Evolutionary conservation across 2,888 invertebrate species (phyloP).

Genomic region (Hypena proboscidalis): DNA sequence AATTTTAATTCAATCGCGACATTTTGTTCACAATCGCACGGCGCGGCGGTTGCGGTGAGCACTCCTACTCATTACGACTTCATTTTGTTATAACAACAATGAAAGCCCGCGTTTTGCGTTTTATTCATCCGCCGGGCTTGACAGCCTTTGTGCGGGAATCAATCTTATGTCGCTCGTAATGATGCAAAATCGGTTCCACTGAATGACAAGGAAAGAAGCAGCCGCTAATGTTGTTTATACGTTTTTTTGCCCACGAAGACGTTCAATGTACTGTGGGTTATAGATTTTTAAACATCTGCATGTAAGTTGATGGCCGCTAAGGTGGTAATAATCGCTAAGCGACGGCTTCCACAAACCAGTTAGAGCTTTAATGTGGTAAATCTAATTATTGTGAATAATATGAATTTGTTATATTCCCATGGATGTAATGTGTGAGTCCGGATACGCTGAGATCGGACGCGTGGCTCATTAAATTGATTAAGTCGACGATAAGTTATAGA

Average conservation of each 20-base stretch:
- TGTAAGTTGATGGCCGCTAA: background rate
- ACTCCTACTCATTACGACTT: slow-evolving; percentile 80
- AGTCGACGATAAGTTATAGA: slow-evolving; percentile 29
- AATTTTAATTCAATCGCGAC: slow-evolving; percentile 81
- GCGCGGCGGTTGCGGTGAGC: slow-evolving; percentile 38
- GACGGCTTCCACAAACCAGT: background rate
- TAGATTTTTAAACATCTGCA: slow-evolving; percentile 14
- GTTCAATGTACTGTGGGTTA: slow-evolving; percentile 46
- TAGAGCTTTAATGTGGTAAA: background rate
- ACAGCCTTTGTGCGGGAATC: slow-evolving; percentile 78
- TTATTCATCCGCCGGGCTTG: slow-evolving; percentile 70
- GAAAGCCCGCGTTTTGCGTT: slow-evolving; percentile 56
- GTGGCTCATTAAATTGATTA: slow-evolving; percentile 28
- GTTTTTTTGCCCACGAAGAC: slow-evolving; percentile 54
- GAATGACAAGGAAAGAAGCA: slow-evolving; percentile 74
- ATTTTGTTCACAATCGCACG: slow-evolving; percentile 62
- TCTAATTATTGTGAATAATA: slow-evolving; percentile 5
- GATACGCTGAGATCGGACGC: slow-evolving; percentile 10
- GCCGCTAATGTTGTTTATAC: slow-evolving; percentile 71
- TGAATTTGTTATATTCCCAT: slow-evolving; percentile 7
- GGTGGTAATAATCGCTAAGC: background rate
- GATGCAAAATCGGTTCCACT: slow-evolving; percentile 79
- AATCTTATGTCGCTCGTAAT: slow-evolving; percentile 76
- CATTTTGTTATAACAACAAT: slow-evolving; percentile 83
- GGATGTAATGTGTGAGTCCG: slow-evolving; percentile 10